These are phyloP conservation scores for Leuciscus waleckii DNA, from an alignment of 2,797 vertebrate genomes.

Conservation along the genomic window DNA sequence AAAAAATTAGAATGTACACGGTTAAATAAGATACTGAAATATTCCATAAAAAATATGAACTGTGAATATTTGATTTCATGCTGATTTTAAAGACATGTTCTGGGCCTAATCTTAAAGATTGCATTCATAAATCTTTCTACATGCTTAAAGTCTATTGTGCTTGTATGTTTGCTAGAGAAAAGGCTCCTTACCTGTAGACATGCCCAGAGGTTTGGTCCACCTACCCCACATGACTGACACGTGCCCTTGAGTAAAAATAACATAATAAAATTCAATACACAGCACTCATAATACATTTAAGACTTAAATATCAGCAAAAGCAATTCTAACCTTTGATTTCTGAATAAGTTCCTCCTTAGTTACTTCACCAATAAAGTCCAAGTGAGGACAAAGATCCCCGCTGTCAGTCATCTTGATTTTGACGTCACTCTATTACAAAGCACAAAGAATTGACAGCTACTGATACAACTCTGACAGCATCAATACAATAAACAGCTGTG, in stretches of 20 bases:
- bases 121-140: not conserved
- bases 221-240: constrained; percentile 94
- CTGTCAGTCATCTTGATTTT: constrained; percentile 83
- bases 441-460: not conserved
- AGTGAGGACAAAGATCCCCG: constrained; percentile 88
- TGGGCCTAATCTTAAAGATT: not conserved
- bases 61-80: not conserved
- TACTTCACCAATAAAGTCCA: constrained; percentile 94
- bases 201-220: constrained; percentile 96
- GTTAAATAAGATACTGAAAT: not conserved
- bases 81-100: not conserved
- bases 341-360: constrained; percentile 94
- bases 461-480: not conserved
- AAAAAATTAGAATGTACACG: not conserved
- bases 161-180: not conserved
- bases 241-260: constrained; percentile 79
- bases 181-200: constrained; percentile 89
- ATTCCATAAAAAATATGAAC: not conserved
- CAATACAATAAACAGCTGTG: not conserved
- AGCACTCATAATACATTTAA: not conserved
- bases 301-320: not conserved
- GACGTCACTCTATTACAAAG: constrained; percentile 21
- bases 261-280: not conserved
- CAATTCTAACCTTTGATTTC: constrained; percentile 89
- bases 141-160: not conserved